Base-by-base conservation (phyloP, 2,113 vertebrate species). In the Corythornis cristatus region DNA sequence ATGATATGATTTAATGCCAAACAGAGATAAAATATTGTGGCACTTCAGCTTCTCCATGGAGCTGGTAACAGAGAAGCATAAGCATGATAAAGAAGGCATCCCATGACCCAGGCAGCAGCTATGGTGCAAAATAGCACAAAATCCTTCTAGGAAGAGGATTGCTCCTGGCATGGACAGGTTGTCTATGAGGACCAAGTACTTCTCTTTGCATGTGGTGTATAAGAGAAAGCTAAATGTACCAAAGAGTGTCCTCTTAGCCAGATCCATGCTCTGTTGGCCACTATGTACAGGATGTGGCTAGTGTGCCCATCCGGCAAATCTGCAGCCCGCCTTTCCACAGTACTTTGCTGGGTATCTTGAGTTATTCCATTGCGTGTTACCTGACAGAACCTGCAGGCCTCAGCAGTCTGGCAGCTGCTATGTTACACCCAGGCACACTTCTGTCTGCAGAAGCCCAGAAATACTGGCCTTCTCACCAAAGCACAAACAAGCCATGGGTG, bases 341-440 rank as follows among this genome's bases (percentile, higher is more conserved):
- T 53, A n/a, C 18, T 31, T 57, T 45, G 10, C 12, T 77, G 60
- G 28, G 25, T 54, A 61, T 46, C 37, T 64, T 66, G 16, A 50
- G 19, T 19, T 86, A 15, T 17, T 74, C 61, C 13, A 2, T 12
- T 68, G 78, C 48, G 5, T 87, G 75, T 75, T 35, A 45, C 29
- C 48, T 19, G 31, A 23, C 8, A 37, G 42, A 62, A 22, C 42
- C n/a, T 61, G 22, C 21, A 28, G 35, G 20, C 15, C 51, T 21
- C 57, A 86, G 33, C 4, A 7, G 11, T 71, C 12, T 45, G 26
- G 11, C 22, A 62, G 37, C 51, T 81, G 56, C 22, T 45, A 6
- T 11, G 13, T 29, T 72, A 48, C 22, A 17, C 6, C 4, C 23
- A 8, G 46, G 12, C 19, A 22, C 0, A 0, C 15, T 74, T 74